phyloP scores from a whole-genome alignment of 2,797 vertebrate species.

The Melanotaenia boesemani region DNA sequence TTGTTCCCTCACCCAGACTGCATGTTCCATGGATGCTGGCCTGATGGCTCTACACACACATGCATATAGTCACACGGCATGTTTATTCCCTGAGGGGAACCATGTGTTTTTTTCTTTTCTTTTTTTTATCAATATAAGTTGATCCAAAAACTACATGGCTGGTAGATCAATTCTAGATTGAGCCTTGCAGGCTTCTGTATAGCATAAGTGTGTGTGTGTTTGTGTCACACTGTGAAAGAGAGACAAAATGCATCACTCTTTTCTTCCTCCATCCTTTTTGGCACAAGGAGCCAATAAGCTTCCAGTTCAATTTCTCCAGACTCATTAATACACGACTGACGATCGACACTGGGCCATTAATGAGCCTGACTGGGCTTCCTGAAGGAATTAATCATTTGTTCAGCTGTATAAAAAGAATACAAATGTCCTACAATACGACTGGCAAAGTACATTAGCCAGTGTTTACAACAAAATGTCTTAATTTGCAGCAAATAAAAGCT shows the following conservation, averaged over 20 bases:
- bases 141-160: neutral
- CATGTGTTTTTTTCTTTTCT: too few species aligned
- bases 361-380: conserved; percentile 26
- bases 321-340: conserved; percentile 49
- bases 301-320: conserved; percentile 12
- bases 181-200: neutral
- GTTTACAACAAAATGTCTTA: neutral
- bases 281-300: neutral
- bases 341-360: conserved; percentile 54
- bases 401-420: conserved; percentile 26
- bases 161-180: neutral
- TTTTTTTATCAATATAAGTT: too few species aligned
- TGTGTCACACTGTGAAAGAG: too few species aligned
- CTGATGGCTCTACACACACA: too few species aligned
- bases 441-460: neutral
- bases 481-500: too few species aligned
- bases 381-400: conserved; percentile 39
- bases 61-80: too few species aligned
- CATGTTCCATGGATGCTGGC: neutral
- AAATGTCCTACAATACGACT: conserved; percentile 3
- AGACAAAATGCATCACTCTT: neutral
- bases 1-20: neutral
- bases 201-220: too few species aligned
- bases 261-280: neutral
- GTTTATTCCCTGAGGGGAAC: too few species aligned